Evolutionary conservation across 1,140 invertebrate genomes (phyloP), one percentile per base, ranked within the genome.

Genomic region (Helicorthomorpha holstii): DNA sequence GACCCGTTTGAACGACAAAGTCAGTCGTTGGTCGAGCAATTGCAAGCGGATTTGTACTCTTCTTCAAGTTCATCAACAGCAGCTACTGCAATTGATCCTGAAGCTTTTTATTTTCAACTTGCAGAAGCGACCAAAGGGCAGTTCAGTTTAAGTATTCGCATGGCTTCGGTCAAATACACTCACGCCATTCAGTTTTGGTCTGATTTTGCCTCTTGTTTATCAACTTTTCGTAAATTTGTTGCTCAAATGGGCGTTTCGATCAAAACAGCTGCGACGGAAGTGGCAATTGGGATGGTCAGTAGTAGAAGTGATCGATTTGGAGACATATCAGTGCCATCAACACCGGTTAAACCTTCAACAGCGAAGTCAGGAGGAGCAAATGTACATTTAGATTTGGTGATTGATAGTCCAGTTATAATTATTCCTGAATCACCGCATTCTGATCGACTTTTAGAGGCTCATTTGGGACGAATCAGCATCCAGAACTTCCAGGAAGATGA

Each of bases 161-260:
- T 96, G 75, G 91, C 88, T 0, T 92, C 89, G 34, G 81, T 95
- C 29, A 90, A 84, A 74, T 95, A 95, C 66, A 88, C 85, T 1
- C 91, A 96, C 67, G 90, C 84, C 26, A 81, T 85, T 0, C 75
- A 81, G 52, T 78, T 94, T 60, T 72, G 95, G 16, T 75, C 78
- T n/a, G 90, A 95, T 64, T 67, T 95, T 24, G 60, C 67, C 27
- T 83, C 82, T 1, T 94, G 89, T 66, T 78, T 83, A 16, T 78
- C 79, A 10, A 78, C 81, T 57, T 81, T 82, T 57, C 76, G 79
- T 56, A 75, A 77, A 38, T 82, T 81, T 60, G 67, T 77, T 54
- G 74, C 81, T 26, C 81, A 85, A 59, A 73, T 92, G 48, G 80
- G 82, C 2, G 74, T 77, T 34, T 87, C 87, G 22, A 85, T 95